Percentiles rank a stretch among this genome's conserved stretches.
phyloP scores from a whole-genome alignment of 2,888 invertebrate species.

The Isoperla grammatica region DNA sequence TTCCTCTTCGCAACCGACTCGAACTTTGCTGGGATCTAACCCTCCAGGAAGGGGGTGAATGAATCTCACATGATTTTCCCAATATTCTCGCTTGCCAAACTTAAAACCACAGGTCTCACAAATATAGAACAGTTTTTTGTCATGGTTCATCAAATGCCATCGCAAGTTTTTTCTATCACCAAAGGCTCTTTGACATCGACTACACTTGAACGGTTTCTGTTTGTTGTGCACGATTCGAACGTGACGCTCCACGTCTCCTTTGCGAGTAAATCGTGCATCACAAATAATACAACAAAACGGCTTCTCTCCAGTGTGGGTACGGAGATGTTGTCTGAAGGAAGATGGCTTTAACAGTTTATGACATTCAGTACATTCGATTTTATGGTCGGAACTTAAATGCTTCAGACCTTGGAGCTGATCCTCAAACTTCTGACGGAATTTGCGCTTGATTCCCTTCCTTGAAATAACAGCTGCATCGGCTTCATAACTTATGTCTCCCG shows the following conservation, averaged over 20 bases:
- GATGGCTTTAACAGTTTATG: constrained; percentile 31
- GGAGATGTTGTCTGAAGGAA: constrained; percentile 32
- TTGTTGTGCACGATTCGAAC: constrained; percentile 35
- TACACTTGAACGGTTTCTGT: constrained; percentile 35
- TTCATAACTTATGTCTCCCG: too few species aligned
- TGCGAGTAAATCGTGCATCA: constrained; percentile 35
- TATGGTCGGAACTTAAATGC: constrained; percentile 26
- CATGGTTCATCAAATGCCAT: constrained; percentile 35
- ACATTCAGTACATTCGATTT: constrained; percentile 30
- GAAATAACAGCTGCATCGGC: too few species aligned
- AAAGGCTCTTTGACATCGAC: constrained; percentile 31
- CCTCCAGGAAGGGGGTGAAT: constrained; percentile 34
- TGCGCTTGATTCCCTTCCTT: constrained; percentile 17
- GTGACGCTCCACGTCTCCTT: constrained; percentile 36
- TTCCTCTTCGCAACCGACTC: too few species aligned
- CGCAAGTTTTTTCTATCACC: constrained; percentile 34
- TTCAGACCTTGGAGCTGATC: constrained; percentile 21
- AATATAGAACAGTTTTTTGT: constrained; percentile 34
- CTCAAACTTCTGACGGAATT: constrained; percentile 21
- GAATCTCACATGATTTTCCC: constrained; percentile 36
- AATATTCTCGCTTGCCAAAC: constrained; percentile 37
- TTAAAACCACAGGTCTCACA: constrained; percentile 37
- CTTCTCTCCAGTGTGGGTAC: constrained; percentile 35
- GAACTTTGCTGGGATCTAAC: neutral
- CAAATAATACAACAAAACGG: constrained; percentile 36